Percentiles rank a stretch among this genome's conserved stretches.
Evolutionary conservation across 37 sponge, comb jelly and placozoan species (phyloP).

Genomic region (Mnemiopsis leidyi): DNA sequence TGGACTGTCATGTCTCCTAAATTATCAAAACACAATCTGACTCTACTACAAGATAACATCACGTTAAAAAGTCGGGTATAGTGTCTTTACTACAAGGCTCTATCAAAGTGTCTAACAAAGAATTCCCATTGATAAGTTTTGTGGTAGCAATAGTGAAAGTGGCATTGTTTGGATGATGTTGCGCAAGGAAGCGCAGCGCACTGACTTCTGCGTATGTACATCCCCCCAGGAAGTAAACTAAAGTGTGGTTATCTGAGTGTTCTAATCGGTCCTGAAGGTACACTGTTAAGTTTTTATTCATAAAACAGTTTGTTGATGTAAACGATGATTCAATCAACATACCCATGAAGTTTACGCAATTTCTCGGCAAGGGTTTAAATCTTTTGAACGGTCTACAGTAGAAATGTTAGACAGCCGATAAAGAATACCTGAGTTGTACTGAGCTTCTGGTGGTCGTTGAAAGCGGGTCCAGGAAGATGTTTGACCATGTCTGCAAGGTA

Average conservation of each 20-base stretch:
- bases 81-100: neutral
- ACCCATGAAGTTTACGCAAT: no score
- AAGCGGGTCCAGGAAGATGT: constrained; percentile 64
- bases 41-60: no score
- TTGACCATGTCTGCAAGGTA: constrained; percentile 57
- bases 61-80: constrained; percentile 25
- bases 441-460: constrained; percentile 63
- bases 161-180: constrained; percentile 76
- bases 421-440: neutral
- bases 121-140: constrained; percentile 73
- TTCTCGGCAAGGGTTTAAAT: no score
- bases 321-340: no score
- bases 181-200: constrained; percentile 86
- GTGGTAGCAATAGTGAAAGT: constrained; percentile 86
- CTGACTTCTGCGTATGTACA: constrained; percentile 92
- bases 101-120: constrained; percentile 73
- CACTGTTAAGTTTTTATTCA: no score
- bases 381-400: no score
- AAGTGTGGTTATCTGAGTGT: constrained; percentile 55
- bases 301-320: no score
- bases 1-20: no score
- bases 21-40: no score
- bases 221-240: constrained; percentile 97
- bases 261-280: constrained; percentile 46
- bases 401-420: no score